Evolutionary conservation across 2,797 vertebrate genomes (phyloP).

Genomic region (Anisognathus igniventris): DNA sequence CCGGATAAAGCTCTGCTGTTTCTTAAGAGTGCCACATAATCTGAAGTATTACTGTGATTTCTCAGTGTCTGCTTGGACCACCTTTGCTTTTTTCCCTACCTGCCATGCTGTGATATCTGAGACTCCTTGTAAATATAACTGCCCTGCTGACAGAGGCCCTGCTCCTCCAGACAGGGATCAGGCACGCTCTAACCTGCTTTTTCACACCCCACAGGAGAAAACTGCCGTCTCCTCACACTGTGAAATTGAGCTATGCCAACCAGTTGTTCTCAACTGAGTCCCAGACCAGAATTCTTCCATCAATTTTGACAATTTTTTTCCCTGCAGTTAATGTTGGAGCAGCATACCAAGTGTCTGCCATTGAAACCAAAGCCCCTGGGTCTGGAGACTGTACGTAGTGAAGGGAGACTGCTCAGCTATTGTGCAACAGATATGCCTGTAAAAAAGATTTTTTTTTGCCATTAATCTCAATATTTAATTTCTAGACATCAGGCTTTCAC

Average conservation of each 20-base stretch:
- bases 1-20: not conserved
- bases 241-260: not conserved
- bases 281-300: not conserved
- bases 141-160: not conserved
- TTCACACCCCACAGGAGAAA: not conserved
- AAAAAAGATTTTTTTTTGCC: not conserved
- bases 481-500: not conserved
- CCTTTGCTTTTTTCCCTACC: not conserved
- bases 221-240: not conserved
- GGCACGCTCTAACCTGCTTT: not conserved
- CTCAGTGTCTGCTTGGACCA: not conserved
- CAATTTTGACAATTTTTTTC: not conserved
- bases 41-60: not conserved
- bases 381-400: not conserved
- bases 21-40: not conserved
- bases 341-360: not conserved
- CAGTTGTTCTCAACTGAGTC: not conserved
- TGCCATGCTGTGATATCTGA: not conserved
- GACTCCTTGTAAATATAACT: not conserved
- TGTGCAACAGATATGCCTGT: not conserved
- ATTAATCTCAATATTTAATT: not conserved
- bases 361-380: not conserved
- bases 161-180: not conserved
- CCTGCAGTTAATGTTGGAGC: not conserved
- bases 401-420: not conserved